phyloP scores from a whole-genome alignment of 2,797 vertebrate genomes.

The Crocidura indochinensis region DNA sequence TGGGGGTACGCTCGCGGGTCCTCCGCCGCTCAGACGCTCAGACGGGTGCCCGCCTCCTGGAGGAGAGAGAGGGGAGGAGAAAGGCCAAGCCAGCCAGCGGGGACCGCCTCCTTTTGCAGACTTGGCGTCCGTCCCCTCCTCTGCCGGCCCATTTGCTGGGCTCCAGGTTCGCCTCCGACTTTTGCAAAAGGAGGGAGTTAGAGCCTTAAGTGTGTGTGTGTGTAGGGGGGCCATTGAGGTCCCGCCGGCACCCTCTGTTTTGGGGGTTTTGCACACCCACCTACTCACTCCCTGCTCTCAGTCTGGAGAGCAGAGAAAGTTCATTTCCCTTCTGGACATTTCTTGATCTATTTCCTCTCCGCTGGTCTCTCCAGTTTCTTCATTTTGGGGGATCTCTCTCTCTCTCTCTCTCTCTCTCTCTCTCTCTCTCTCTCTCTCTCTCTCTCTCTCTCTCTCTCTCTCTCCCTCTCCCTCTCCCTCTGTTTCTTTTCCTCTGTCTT shows the following conservation, averaged over 20 bases:
- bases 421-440: no score
- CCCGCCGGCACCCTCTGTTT: constrained; percentile 50
- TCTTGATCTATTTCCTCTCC: not conserved
- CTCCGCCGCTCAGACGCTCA: constrained; percentile 72
- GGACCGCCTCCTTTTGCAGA: constrained; percentile 80
- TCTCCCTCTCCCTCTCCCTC: not conserved
- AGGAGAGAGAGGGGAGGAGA: constrained; percentile 80
- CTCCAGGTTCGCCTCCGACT: not conserved
- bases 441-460: not conserved
- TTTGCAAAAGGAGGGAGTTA: no score
- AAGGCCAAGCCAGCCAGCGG: constrained; percentile 42
- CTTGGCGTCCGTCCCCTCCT: constrained; percentile 33
- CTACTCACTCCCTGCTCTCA: not conserved
- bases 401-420: no score
- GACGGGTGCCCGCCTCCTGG: constrained; percentile 79
- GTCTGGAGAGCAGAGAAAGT: constrained; percentile 56
- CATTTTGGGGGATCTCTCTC: not conserved
- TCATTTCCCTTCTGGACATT: not conserved
- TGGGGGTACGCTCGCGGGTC: constrained; percentile 28
- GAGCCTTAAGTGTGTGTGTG: no score
- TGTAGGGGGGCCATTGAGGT: not conserved
- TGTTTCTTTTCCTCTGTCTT: no score
- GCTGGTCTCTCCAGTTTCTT: not conserved
- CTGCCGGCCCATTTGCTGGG: constrained; percentile 26
- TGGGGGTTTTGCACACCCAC: constrained; percentile 3